Conservation (phyloP, 2,113 vertebrate species). For the Dryoscopus gambensis region DNA sequence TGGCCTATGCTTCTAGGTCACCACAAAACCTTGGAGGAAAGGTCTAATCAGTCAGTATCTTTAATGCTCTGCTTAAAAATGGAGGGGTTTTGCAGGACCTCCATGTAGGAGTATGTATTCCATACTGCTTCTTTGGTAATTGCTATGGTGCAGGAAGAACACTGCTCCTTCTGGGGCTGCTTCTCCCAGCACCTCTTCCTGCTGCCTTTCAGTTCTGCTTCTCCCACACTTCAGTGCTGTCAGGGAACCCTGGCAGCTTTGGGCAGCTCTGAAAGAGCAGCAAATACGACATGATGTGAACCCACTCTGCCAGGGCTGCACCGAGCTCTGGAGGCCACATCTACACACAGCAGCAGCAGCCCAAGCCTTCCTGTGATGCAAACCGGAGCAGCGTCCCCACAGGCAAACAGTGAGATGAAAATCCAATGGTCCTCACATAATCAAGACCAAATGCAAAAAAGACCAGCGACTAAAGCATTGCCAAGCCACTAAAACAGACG, state of each 20-base stretch:
- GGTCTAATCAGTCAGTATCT: neutral
- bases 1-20: neutral
- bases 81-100: neutral
- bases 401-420: slow-evolving; percentile 19
- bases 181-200: neutral
- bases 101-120: no score
- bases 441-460: slow-evolving; percentile 59
- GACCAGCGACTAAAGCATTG: slow-evolving; percentile 52
- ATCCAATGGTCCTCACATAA: slow-evolving; percentile 45
- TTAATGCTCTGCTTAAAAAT: neutral
- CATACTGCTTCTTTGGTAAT: neutral
- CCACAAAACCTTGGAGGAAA: neutral
- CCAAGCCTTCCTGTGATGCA: neutral
- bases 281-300: accelerated
- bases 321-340: neutral
- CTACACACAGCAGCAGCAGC: neutral
- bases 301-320: neutral
- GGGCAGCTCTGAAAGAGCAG: neutral
- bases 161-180: neutral
- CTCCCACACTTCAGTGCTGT: neutral
- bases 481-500: slow-evolving; percentile 62
- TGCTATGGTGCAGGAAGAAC: neutral
- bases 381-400: neutral
- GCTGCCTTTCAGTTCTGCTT: neutral
- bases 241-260: neutral